Conservation (phyloP, 2,113 vertebrate genomes). For the Dicaeum eximium region DNA sequence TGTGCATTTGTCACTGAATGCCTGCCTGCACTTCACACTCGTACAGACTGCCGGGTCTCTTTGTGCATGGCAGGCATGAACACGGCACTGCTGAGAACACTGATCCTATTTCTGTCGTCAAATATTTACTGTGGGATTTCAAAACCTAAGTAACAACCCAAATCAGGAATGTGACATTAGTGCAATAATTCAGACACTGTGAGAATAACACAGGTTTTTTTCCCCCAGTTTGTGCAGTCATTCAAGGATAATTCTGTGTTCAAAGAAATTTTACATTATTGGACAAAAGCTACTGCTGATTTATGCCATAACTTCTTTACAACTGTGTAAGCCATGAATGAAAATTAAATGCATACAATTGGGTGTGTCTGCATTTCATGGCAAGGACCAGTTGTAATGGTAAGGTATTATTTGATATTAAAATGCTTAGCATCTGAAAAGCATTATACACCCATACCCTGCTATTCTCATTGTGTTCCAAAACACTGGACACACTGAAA, state of each 20-base stretch:
- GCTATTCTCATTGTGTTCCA: background rate
- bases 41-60: background rate
- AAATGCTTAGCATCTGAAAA: background rate
- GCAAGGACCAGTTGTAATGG: background rate
- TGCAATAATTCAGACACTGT: background rate
- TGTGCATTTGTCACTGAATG: background rate
- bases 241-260: background rate
- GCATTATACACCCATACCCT: background rate
- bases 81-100: background rate
- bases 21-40: background rate
- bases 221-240: background rate
- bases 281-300: background rate
- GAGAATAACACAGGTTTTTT: background rate
- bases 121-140: background rate
- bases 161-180: background rate
- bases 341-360: background rate
- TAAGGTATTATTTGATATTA: background rate
- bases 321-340: rapidly evolving
- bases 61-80: background rate
- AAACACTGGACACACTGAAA: background rate
- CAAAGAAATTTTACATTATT: background rate
- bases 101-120: background rate
- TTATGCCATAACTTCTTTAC: background rate
- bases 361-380: background rate
- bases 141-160: background rate